A percentile compares a stretch with the other conserved stretches of the same genome.
Conservation (phyloP, 1,140 invertebrate species). For the Schlechtendalia chinensis region DNA sequence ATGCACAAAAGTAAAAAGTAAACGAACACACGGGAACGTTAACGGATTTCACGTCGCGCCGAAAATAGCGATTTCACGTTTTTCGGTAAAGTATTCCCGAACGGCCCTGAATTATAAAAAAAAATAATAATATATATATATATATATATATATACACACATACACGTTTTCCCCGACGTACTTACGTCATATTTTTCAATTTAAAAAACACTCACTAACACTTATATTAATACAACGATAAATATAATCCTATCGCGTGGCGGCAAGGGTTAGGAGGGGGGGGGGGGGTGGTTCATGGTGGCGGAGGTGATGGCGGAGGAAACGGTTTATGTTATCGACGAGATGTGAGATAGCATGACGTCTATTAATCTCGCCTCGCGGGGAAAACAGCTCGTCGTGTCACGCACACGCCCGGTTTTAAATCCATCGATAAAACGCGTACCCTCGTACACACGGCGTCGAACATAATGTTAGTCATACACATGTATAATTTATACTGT, state of each 20-base stretch:
- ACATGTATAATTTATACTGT: no score
- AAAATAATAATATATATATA: not conserved
- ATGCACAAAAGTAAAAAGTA: no score
- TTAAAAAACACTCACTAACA: not conserved
- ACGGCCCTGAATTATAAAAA: no score
- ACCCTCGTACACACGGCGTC: not conserved
- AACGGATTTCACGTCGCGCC: no score
- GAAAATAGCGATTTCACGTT: no score
- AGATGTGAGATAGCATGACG: not conserved
- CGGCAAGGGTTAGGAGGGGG: no score
- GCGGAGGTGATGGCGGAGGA: no score
- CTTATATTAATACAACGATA: not conserved
- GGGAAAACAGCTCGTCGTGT: not conserved
- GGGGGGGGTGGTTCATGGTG: no score
- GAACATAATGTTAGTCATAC: no score
- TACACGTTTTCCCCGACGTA: not conserved
- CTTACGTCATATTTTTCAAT: constrained; percentile 11
- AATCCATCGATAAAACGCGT: not conserved
- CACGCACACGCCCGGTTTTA: not conserved
- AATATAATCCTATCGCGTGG: constrained; percentile 25
- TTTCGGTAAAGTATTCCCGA: not conserved
- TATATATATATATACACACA: not conserved
- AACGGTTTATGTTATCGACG: not conserved
- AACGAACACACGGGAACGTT: no score
- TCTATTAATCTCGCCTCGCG: not conserved